Evolutionary conservation across 2,113 vertebrate genomes (phyloP), one percentile per base, ranked within the genome.

Genomic region (Ictalurus punctatus): DNA sequence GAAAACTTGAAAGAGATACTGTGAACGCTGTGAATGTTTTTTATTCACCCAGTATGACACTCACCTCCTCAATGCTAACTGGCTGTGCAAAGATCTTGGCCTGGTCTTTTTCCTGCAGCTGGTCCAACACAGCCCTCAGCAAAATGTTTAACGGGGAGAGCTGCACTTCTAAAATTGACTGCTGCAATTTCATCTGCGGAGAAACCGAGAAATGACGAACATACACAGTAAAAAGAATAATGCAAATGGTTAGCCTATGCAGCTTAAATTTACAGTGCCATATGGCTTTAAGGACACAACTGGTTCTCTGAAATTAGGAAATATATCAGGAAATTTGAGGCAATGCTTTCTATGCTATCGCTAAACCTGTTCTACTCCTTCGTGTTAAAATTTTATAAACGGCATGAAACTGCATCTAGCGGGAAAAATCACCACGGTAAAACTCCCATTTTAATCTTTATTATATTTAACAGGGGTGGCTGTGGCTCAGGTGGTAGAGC

Each of bases 71-170:
- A 87, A 98, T 93, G 93, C 97, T 98, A 44, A 99, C 98, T 0
- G 98, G 98, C 92, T 99, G 97, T 67, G 97, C 95, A 91, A 99
- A 99, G 93, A 99, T 98, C 85, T 94, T 95, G 48, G 98, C 97
- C 71, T 97, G 96, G 95, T 99, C 98, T 93, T 98, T 99, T 19
- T 97, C 96, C 91, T 99, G 97, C 54, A 99, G 95, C 91, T 99
- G 98, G 83, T 98, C 97, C 93, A 99, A 93, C 34, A 99, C 95
- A 0, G 96, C 95, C 79, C 97, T 93, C 58, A 99, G 94, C 67
- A 99, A 94, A 92, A 98, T 97, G 21, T 95, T 98, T 89, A 99
- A 97, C 0, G 98, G 98, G n/a, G 97, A 98, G 89, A 99, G 93
- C 92, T 97, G 97, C 93, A 99, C 95, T 94, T 99, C 98, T 89